A percentile compares a stretch with the other conserved stretches of the same genome.
Evolutionary conservation across 1,140 invertebrate species (phyloP).

Genomic region (Augochlora pura): DNA sequence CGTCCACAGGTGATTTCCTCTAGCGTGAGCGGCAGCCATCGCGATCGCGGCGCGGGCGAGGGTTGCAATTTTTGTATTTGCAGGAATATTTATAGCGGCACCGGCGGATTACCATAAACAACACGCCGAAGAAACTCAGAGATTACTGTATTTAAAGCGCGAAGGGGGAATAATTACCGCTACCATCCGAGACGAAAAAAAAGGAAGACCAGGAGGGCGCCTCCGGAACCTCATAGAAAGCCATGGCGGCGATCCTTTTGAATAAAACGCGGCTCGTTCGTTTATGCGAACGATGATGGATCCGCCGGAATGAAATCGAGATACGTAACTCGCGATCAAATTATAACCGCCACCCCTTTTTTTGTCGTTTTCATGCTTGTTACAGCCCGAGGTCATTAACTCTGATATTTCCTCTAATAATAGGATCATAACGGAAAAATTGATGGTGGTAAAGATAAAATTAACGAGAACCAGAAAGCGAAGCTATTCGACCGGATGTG

Average conservation of each 20-base stretch:
- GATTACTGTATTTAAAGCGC: constrained; percentile 77
- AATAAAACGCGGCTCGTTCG: neutral
- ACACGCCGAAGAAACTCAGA: constrained; percentile 73
- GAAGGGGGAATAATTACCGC: constrained; percentile 74
- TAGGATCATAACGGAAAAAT: too few relatives aligned
- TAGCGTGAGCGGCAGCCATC: constrained; percentile 71
- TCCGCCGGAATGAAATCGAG: too few relatives aligned
- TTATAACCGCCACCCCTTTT: too few relatives aligned
- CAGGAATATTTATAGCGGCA: constrained; percentile 75
- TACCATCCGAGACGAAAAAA: constrained; percentile 62
- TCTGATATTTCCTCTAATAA: too few relatives aligned
- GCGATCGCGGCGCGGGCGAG: constrained; percentile 40
- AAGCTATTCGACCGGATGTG: too few relatives aligned
- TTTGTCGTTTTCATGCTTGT: neutral
- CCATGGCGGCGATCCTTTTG: neutral
- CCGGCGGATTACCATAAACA: constrained; percentile 77
- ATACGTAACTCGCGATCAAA: too few relatives aligned
- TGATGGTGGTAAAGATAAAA: too few relatives aligned
- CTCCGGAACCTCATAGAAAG: constrained; percentile 1
- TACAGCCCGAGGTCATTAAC: too few relatives aligned
- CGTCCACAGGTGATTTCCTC: constrained; percentile 57
- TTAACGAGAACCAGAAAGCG: too few relatives aligned
- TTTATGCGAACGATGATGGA: neutral
- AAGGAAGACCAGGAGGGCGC: neutral
- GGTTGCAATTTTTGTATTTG: constrained; percentile 77